Base-by-base conservation (phyloP, 1,140 invertebrate species). In the Heliothis virescens region DNA sequence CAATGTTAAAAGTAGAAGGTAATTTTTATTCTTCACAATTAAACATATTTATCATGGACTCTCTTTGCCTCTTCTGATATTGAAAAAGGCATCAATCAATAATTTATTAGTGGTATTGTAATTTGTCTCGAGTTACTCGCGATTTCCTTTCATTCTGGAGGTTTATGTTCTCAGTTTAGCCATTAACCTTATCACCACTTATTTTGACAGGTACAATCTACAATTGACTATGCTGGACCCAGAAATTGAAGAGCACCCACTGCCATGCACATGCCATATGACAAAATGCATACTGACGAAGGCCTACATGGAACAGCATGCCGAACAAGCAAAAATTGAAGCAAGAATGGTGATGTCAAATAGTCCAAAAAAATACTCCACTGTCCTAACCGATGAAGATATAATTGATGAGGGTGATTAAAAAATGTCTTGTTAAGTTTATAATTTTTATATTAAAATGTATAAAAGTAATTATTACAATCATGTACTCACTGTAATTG, bases 211-310 rank as follows among this genome's bases (percentile, higher is more conserved):
- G 75, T 98, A 97, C 87, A 96, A 96, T 85, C 95, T 98, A 59
- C 95, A 96, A 87, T 88, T 98, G 9, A 95, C 95, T 60, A 93
- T 97, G 89, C 89, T 98, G 52, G 97, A 98, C 91, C 95, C 97
- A 12, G 95, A 96, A 71, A 94, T 95, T 50, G 95, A 97, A 57
- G 96, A 96, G 47, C 98, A 98, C 91, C 97, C 97, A 1, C 89
- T 97, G 29, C 97, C 97, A 15, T 98, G 98, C 89, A 79, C 93
- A 15, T 98, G 98, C 93, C 93, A 97, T 83, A 95, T 96, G 94
- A 97, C 97, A 0, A 97, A 97, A 90, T 98, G 98, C 90, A 97
- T 97, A 85, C 93, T 98, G 15, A 96, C 96, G 9, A 96, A 96
- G 83, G 93, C 95, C 41, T 96, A 96, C 76, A 94, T 97, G 77